Percentiles rank a stretch among this genome's conserved stretches.
These are phyloP conservation scores for Cydia strobilella DNA, from an alignment of 1,140 invertebrate species.

Conservation along the genomic window DNA sequence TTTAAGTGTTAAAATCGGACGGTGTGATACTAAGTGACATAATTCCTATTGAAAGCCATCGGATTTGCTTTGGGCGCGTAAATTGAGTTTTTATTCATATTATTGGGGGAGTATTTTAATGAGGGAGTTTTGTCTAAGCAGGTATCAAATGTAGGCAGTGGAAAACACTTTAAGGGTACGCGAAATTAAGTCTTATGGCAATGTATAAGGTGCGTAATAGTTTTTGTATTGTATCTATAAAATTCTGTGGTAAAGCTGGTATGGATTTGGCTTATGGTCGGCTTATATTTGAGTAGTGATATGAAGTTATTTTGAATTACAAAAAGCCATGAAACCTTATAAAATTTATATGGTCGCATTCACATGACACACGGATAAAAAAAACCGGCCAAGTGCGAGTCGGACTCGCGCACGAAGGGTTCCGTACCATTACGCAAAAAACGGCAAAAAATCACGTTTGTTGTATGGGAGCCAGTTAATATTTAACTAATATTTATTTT, in stretches of 20 bases:
- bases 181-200: not conserved
- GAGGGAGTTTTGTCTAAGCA: not conserved
- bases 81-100: conserved; percentile 19
- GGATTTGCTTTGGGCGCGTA: conserved; percentile 6
- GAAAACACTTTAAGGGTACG: not conserved
- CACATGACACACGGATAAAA: no score
- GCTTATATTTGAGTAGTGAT: no score
- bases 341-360: no score
- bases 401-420: no score
- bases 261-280: not conserved
- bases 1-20: not conserved
- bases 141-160: not conserved
- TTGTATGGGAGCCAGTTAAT: no score
- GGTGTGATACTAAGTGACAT: not conserved
- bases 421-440: no score
- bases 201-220: not conserved
- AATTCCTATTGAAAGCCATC: conserved; percentile 2
- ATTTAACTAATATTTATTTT: no score
- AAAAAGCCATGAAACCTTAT: no score
- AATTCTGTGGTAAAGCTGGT: not conserved
- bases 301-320: no score
- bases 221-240: not conserved
- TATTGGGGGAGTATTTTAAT: conserved; percentile 9
- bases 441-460: no score
- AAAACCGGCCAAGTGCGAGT: no score